These are phyloP conservation scores for Garrulus glandarius DNA, from an alignment of 2,797 vertebrate species.

Conservation along the genomic window DNA sequence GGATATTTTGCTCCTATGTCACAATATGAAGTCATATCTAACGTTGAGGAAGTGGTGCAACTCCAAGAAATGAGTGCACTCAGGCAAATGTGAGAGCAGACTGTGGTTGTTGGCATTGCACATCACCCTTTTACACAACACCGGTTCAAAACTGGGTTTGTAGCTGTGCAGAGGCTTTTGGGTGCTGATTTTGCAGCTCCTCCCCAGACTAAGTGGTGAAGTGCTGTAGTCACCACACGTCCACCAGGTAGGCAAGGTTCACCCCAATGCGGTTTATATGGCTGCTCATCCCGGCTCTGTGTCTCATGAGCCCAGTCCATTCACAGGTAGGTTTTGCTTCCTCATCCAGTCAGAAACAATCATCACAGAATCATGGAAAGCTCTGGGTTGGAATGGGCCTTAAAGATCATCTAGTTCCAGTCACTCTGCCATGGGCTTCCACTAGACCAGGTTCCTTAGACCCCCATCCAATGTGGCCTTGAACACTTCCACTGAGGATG, in stretches of 20 bases:
- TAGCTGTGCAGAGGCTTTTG: background rate
- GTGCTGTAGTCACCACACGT: background rate
- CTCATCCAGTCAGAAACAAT: background rate
- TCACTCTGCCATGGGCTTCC: background rate
- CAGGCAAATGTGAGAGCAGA: background rate
- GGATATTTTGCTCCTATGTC: background rate
- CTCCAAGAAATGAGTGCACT: accelerated
- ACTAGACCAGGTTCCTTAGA: background rate
- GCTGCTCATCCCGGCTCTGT: background rate
- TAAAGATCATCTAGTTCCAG: background rate
- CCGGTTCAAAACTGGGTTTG: background rate
- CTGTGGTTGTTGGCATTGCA: background rate
- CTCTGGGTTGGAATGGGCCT: background rate
- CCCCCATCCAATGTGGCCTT: background rate
- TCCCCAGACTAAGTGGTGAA: background rate
- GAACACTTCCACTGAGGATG: background rate
- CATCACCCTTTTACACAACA: background rate
- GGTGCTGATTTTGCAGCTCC: background rate
- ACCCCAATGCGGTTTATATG: background rate
- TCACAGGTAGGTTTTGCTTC: background rate
- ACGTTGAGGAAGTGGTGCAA: background rate
- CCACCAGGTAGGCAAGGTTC: background rate
- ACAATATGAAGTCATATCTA: background rate
- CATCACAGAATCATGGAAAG: background rate
- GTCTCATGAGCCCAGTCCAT: accelerated